Evolutionary conservation across 2,888 invertebrate genomes (phyloP).

Genomic region (Plemyria rubiginata): DNA sequence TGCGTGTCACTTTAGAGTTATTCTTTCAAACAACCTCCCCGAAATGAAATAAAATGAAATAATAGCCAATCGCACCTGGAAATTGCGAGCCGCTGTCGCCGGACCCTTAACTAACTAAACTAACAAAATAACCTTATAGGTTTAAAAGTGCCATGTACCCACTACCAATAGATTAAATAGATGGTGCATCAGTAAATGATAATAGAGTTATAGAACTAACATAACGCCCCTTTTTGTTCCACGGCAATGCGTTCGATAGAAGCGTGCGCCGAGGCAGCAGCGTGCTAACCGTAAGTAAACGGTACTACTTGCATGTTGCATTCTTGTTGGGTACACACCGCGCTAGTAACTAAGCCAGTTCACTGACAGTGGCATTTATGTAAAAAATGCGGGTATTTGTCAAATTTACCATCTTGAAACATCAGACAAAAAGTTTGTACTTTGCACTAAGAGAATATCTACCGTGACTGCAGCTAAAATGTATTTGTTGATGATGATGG

Average conservation of each 20-base stretch:
- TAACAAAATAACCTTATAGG: not conserved
- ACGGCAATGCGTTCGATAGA: slow-evolving; percentile 65
- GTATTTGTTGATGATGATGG: too few relatives aligned
- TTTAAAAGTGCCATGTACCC: not conserved
- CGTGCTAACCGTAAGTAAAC: slow-evolving; percentile 74
- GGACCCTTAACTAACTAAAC: not conserved
- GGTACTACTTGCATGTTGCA: slow-evolving; percentile 60
- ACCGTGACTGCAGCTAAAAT: too few relatives aligned
- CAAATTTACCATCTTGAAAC: too few relatives aligned
- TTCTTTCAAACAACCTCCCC: too few relatives aligned
- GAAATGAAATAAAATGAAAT: too few relatives aligned
- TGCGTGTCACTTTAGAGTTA: too few relatives aligned
- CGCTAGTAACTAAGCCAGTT: slow-evolving; percentile 2
- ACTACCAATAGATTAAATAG: slow-evolving; percentile 4
- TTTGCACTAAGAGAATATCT: too few relatives aligned
- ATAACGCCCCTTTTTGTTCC: slow-evolving; percentile 61
- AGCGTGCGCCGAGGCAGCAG: slow-evolving; percentile 62
- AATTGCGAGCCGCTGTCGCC: too few relatives aligned
- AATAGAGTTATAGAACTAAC: slow-evolving; percentile 55
- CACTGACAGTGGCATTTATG: not conserved
- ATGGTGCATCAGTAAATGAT: slow-evolving; percentile 67
- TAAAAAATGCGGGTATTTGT: too few relatives aligned
- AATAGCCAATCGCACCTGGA: too few relatives aligned
- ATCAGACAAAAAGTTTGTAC: too few relatives aligned
- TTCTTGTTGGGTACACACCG: slow-evolving; percentile 36